Evolutionary conservation across 2,797 vertebrate species (phyloP).

Genomic region (Fistularia tabacaria): DNA sequence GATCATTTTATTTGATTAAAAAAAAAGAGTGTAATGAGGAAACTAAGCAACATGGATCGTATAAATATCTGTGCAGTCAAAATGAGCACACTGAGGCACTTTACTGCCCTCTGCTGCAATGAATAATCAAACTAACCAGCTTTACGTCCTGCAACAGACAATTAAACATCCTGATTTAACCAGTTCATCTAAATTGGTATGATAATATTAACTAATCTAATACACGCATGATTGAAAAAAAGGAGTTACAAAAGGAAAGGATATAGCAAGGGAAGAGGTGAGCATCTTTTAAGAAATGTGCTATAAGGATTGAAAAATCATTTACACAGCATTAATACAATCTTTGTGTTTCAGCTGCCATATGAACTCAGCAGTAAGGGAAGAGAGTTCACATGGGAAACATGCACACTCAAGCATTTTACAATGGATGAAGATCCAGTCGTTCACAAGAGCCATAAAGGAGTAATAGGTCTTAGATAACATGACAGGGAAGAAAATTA

Average conservation of each 20-base stretch:
- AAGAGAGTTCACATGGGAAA: slow-evolving; percentile 1
- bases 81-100: slow-evolving; percentile 70
- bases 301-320: background rate
- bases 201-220: slow-evolving; percentile 13
- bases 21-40: slow-evolving; percentile 61
- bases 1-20: slow-evolving; percentile 67
- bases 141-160: slow-evolving; percentile 37
- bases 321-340: slow-evolving; percentile 8
- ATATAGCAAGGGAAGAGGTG: slow-evolving; percentile 1
- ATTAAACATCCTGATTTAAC: slow-evolving; percentile 11
- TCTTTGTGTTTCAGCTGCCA: slow-evolving; percentile 27
- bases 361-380: slow-evolving; percentile 26
- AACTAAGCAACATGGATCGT: slow-evolving; percentile 70
- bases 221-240: slow-evolving; percentile 23
- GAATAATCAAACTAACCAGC: slow-evolving; percentile 40
- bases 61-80: slow-evolving; percentile 73
- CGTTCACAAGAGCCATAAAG: slow-evolving; percentile 5
- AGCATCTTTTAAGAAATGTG: slow-evolving; percentile 13
- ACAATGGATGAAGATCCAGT: background rate
- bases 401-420: slow-evolving; percentile 22
- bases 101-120: slow-evolving; percentile 64
- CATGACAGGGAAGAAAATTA: slow-evolving; percentile 10
- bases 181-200: slow-evolving; percentile 23
- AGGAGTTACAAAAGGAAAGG: slow-evolving; percentile 21
- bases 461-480: slow-evolving; percentile 9